Base-by-base conservation (phyloP, 2,113 vertebrate species). In the Ibidorhyncha struthersii region DNA sequence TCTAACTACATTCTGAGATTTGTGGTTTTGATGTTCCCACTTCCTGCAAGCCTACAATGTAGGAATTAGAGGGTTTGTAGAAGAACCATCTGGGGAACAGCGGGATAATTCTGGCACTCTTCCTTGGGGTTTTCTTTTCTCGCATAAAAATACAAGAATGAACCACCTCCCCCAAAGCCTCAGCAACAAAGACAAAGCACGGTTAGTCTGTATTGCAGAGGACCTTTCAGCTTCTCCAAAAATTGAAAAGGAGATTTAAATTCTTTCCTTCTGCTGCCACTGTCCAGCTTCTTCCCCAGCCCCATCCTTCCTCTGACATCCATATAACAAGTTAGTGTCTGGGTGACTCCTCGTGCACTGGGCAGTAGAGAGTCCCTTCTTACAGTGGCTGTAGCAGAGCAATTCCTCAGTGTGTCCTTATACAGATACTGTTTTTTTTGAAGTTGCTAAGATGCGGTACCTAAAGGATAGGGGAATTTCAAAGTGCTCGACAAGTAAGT, bases 341-440 rank as follows among this genome's bases (percentile, higher is more conserved):
- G 59, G 10, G 6, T 40, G 27, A 9, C 12, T 63, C 25, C 14
- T 80, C 3, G 0, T 34, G 41, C 8, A 1, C 23, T 34, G 74
- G 29, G 56, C 26, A 69, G 22, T 18, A 14, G 14, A 14, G 53
- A 74, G 34, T 26, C 52, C 29, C 49, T 61, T 86, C 26, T 76
- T 38, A 15, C 17, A 76, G 62, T 14, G 76, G 0, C 16, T 70
- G 34, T 19, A 34, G 25, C 7, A 29, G 20, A n/a, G 22, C 25
- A 45, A 3, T 50, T 86, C n/a, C 50, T 73, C 32, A 15, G 14
- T 17, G 17, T 61, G 12, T 74, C 30, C 26, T 5, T 21, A 13
- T 40, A 20, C 38, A 40, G 29, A 16, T 40, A 36, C 0, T 55
- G 32, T 7, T 0, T 2, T 2, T 22, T 72, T 85, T 22, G 0